phyloP scores from a whole-genome alignment of 2,888 invertebrate species.

The Nephrocerus scutellatus region DNA sequence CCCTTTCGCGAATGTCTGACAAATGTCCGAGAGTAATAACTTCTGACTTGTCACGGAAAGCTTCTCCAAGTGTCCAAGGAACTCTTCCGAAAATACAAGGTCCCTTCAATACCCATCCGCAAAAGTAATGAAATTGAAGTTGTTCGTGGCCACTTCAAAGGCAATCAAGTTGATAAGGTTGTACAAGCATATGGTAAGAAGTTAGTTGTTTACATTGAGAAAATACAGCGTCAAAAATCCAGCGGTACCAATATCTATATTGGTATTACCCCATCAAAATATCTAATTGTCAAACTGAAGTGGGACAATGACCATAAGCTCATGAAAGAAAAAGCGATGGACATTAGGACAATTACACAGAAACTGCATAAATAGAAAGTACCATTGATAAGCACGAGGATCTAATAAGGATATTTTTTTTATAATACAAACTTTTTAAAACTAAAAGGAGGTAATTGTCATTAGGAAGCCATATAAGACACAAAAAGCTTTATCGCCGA shows the following conservation, averaged over 20 bases:
- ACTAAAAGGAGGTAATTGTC: too few relatives aligned
- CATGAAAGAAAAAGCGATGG: conserved; percentile 95
- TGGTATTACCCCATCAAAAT: conserved; percentile 98
- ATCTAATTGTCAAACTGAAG: conserved; percentile 96
- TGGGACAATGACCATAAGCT: conserved; percentile 98
- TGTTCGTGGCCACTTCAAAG: conserved; percentile 97
- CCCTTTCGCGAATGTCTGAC: too few relatives aligned
- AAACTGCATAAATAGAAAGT: conserved; percentile 73
- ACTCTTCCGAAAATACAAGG: conserved; percentile 94
- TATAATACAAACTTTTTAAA: too few relatives aligned
- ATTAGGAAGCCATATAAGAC: too few relatives aligned
- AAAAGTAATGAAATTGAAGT: conserved; percentile 99
- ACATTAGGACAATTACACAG: conserved; percentile 91
- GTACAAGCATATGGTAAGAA: conserved; percentile 98
- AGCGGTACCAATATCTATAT: conserved; percentile 98
- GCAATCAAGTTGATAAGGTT: conserved; percentile 97
- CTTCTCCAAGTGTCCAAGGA: conserved; percentile 99
- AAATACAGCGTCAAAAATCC: conserved; percentile 98
- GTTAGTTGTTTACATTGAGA: conserved; percentile 97
- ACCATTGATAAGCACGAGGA: too few relatives aligned
- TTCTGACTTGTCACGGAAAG: too few relatives aligned
- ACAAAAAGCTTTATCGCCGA: too few relatives aligned
- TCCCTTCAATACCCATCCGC: conserved; percentile 96
- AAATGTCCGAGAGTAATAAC: too few relatives aligned
- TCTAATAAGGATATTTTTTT: too few relatives aligned